A percentile compares a stretch with the other conserved stretches of the same genome.
Conservation (phyloP, 2,113 vertebrate species). For the Brachionichthys hirsutus region DNA sequence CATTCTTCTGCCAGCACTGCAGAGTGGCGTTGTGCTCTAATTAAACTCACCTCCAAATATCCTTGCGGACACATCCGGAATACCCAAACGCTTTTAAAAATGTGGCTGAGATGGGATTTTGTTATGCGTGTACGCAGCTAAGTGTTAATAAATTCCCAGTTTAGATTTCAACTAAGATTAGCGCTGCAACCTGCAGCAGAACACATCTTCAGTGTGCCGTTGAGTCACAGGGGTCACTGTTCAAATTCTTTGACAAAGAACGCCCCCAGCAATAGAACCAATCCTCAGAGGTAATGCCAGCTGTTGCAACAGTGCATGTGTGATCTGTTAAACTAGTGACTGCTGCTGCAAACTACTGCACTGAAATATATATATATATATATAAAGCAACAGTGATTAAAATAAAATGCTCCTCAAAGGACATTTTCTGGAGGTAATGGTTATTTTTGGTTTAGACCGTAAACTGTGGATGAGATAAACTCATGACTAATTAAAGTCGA, state of each 20-base stretch:
- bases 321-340: slow-evolving; percentile 59
- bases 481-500: slow-evolving; percentile 11
- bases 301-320: slow-evolving; percentile 47
- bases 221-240: slow-evolving; percentile 65
- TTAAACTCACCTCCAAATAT: slow-evolving; percentile 78
- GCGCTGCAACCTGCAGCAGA: slow-evolving; percentile 56
- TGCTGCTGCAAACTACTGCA: slow-evolving; percentile 64
- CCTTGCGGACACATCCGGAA: slow-evolving; percentile 72
- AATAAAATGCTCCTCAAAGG: background rate
- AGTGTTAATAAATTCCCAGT: slow-evolving; percentile 69
- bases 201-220: slow-evolving; percentile 51
- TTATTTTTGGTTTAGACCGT: slow-evolving; percentile 11
- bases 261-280: slow-evolving; percentile 60
- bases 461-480: slow-evolving; percentile 6
- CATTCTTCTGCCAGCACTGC: slow-evolving; percentile 69
- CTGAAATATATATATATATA: slow-evolving; percentile 26
- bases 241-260: slow-evolving; percentile 68
- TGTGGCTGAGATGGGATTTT: slow-evolving; percentile 57
- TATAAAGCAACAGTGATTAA: slow-evolving; percentile 18
- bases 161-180: slow-evolving; percentile 70
- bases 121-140: slow-evolving; percentile 62
- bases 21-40: slow-evolving; percentile 70
- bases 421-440: slow-evolving; percentile 1
- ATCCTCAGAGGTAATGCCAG: slow-evolving; percentile 64
- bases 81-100: slow-evolving; percentile 66